Evolutionary conservation across 1,140 invertebrate species (phyloP), one percentile per base, ranked within the genome.

Genomic region (Drosophila elegans): DNA sequence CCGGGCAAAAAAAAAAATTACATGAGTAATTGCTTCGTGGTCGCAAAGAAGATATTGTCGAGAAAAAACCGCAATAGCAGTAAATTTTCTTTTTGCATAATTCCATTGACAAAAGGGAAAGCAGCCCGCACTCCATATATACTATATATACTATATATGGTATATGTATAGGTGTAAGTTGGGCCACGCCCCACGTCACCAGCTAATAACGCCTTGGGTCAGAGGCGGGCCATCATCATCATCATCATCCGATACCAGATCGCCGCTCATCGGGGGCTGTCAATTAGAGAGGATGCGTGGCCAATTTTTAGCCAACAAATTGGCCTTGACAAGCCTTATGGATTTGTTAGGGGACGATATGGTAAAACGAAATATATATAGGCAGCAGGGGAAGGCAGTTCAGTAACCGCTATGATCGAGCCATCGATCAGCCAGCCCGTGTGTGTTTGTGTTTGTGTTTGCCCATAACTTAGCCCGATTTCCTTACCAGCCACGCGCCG

Each of bases 401-500:
- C 77, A 85, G 41, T 64, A 63, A 84, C 56, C 81, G 51, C 41
- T n/a, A 36, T 60, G 55, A 84, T 66, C 74, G 34, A 76, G 46
- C 42, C 67, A 79, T 80, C 53, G 51, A 51, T 57, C 41, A 32
- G 13, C 41, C 56, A 10, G 53, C 7, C 1, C 7, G 29, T 29
- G 29, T 42, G 16, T 21, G 16, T 21, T 21, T 21, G 16, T 21
- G 16, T 21, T 21, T 21, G 16, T 21, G 45, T 34, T 46, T 41
- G 42, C 21, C 69, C 66, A 89, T 89, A 83, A 83, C 72, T 89
- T 63, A 71, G 49, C 44, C 51, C 79, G 57, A 88, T 89, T 88
- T 88, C 84, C 83, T 83, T 89, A 89, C 83, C 60, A 88, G 84
- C 79, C 46, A 72, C 74, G 67, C 72, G 75, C 79, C 46, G 21